These are phyloP conservation scores for Sitobion miscanthi DNA, from an alignment of 1,140 invertebrate species.

Conservation along the genomic window DNA sequence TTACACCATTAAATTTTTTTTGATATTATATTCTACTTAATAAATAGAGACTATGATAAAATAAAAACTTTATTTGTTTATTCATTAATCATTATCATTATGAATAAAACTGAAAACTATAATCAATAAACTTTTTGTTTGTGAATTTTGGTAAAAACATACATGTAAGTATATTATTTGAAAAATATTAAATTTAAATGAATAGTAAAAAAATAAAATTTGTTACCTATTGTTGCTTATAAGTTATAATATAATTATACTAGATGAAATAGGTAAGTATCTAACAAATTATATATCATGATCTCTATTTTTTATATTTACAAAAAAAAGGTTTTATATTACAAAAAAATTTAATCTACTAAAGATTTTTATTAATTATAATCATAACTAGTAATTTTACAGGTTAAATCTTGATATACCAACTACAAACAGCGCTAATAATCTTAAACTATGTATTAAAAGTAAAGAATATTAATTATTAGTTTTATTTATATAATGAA, in stretches of 20 bases:
- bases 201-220: not conserved
- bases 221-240: not conserved
- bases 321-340: not conserved
- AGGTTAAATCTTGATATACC: not conserved
- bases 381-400: not conserved
- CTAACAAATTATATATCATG: not conserved
- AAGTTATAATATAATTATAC: too few species aligned
- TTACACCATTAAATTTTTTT: not conserved
- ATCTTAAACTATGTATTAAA: not conserved
- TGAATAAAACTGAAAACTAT: not conserved
- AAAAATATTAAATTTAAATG: not conserved
- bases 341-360: not conserved
- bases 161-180: not conserved
- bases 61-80: not conserved
- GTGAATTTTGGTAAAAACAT: not conserved
- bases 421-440: conserved; percentile 6
- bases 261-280: not conserved
- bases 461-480: conserved; percentile 14
- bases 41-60: not conserved
- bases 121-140: not conserved
- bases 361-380: not conserved
- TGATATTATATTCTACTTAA: not conserved
- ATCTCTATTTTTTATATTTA: not conserved
- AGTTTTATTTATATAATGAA: not conserved
- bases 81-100: not conserved